Conservation (phyloP, 2,113 vertebrate species). For the Aythya baeri region DNA sequence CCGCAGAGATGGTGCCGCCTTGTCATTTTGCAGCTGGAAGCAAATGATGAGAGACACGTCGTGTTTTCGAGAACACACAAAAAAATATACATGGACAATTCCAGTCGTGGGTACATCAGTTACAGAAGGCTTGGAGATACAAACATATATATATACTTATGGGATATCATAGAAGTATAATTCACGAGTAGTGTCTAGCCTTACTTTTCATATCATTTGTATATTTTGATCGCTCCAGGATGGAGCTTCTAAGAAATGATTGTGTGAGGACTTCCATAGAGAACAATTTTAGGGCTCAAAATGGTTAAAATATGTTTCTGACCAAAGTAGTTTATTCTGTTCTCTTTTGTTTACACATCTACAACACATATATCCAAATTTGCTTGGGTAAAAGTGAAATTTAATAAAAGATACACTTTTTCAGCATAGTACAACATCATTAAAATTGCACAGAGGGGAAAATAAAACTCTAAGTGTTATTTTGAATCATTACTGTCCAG, state of each 20-base stretch:
- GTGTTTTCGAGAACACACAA: background rate
- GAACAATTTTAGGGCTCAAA: constrained; percentile 66
- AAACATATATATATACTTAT: background rate
- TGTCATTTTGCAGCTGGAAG: constrained; percentile 51
- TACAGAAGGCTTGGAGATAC: background rate
- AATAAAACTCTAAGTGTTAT: constrained; percentile 65
- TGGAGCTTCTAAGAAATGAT: background rate
- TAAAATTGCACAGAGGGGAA: constrained; percentile 63
- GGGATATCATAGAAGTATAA: background rate
- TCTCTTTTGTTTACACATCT: constrained; percentile 73
- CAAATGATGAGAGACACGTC: background rate
- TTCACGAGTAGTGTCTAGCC: background rate
- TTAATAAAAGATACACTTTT: constrained; percentile 71
- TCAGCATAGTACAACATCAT: constrained; percentile 63
- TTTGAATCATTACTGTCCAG: constrained; percentile 57
- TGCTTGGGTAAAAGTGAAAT: constrained; percentile 69
- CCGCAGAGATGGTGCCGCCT: constrained; percentile 37
- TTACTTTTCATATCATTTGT: background rate
- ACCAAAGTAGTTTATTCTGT: constrained; percentile 79
- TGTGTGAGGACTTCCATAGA: constrained; percentile 46
- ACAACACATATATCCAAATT: constrained; percentile 72
- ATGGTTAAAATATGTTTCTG: constrained; percentile 75
- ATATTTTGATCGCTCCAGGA: background rate
- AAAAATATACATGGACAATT: background rate
- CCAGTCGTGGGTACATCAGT: background rate